Evolutionary conservation across 2,888 invertebrate species (phyloP), one percentile per base, ranked within the genome.

Genomic region (Noctua fimbriata): DNA sequence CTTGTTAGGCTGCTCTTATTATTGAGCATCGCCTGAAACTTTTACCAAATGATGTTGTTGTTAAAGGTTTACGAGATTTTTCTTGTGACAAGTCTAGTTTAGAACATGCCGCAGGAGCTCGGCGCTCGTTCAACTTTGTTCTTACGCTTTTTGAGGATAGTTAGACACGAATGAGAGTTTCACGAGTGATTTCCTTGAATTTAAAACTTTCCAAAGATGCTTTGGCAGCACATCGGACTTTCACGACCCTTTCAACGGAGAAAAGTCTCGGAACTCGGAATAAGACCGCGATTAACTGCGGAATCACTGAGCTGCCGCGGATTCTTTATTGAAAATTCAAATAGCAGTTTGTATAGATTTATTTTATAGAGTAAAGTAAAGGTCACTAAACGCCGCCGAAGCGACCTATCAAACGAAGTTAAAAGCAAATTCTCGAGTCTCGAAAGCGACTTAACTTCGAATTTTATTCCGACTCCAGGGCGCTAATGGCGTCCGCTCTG

Each of bases 401-500:
- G 92, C 92, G 92, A 93, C 94, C 94, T 92, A 95, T 95, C 94
- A 95, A 95, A 94, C 90, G 92, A 94, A 95, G 93, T 95, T 93
- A 94, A 94, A 95, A 93, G 94, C 95, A 93, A 96, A 95, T 95
- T 95, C 93, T 93, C 93, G 90, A 93, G 94, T 93, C 94, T 92
- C 92, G 92, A 93, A 93, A 92, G 94, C 93, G 94, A 95, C 95
- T 95, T 93, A 92, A 95, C 92, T 94, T 93, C 89, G 92, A 94
- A 95, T 95, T 95, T 95, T 95, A 96, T 95, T 95, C 93, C 92
- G 90, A 94, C 93, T 93, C 93, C 89, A 90, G 85, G 92, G 94
- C 95, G 95, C 95, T 96, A 96, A 96, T 95, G 94, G 95, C 94
- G 93, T 93, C 91, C 92, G 94, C 92, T 90, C 90, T 91, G 95